A percentile compares a stretch with the other conserved stretches of the same genome.
Evolutionary conservation across 2,797 vertebrate genomes (phyloP).

Genomic region (Molossus alvarezi): DNA sequence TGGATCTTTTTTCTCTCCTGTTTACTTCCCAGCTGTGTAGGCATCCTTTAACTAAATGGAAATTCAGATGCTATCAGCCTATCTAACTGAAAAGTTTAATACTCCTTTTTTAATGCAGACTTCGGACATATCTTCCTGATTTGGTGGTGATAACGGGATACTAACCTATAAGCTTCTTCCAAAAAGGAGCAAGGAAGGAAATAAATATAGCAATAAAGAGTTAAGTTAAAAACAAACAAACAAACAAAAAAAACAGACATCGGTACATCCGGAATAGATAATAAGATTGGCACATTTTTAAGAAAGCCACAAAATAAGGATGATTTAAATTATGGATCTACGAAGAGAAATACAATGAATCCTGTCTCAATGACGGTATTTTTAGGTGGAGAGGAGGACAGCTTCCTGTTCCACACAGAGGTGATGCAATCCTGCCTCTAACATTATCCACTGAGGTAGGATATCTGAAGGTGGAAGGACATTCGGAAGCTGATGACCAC

Average conservation of each 20-base stretch:
- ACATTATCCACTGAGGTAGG: constrained; percentile 28
- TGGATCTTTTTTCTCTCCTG: background rate
- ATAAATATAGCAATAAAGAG: constrained; percentile 29
- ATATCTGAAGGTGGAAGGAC: constrained; percentile 60
- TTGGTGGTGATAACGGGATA: background rate
- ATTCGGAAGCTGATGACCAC: constrained; percentile 57
- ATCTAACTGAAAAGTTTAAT: background rate
- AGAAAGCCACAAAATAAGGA: constrained; percentile 72
- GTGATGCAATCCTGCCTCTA: constrained; percentile 56
- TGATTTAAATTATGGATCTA: constrained; percentile 72
- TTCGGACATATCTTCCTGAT: background rate
- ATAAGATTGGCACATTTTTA: constrained; percentile 69
- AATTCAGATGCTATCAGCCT: constrained; percentile 1
- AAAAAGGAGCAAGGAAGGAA: constrained; percentile 57
- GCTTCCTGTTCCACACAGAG: constrained; percentile 70
- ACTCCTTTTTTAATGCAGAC: background rate
- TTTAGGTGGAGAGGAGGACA: constrained; percentile 69
- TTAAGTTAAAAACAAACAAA: constrained; percentile 35
- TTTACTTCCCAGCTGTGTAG: background rate
- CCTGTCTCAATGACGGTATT: constrained; percentile 68
- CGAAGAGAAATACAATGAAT: constrained; percentile 62
- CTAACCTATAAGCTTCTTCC: background rate
- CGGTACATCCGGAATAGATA: constrained; percentile 25
- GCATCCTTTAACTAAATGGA: background rate
- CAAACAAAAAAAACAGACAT: background rate